Evolutionary conservation across 2,888 invertebrate species (phyloP).

Genomic region (Cataglyphis altisquamis): DNA sequence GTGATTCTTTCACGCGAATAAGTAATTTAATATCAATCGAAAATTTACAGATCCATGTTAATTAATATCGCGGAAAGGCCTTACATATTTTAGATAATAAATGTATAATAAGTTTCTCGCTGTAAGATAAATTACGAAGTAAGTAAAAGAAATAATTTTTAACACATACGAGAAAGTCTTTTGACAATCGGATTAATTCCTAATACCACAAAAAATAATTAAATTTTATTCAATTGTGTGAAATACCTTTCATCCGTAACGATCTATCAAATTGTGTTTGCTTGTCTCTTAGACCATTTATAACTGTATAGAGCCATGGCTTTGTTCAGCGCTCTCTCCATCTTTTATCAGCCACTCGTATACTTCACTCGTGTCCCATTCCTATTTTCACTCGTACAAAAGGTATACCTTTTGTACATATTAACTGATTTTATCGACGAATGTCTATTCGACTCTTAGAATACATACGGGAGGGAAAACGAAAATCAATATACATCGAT

Average conservation of each 20-base stretch:
- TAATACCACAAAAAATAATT: slow-evolving; percentile 8
- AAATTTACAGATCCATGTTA: slow-evolving; percentile 3
- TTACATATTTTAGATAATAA: not conserved
- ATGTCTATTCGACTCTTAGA: not conserved
- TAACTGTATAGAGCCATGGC: slow-evolving; percentile 7
- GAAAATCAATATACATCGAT: slow-evolving; percentile 43
- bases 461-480: slow-evolving; percentile 13
- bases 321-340: not conserved
- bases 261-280: slow-evolving; percentile 24
- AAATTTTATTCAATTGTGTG: slow-evolving; percentile 28
- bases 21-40: not conserved
- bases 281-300: slow-evolving; percentile 18
- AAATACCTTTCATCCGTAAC: slow-evolving; percentile 26
- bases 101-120: not conserved
- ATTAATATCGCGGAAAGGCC: not conserved
- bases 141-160: not conserved
- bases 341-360: slow-evolving; percentile 16
- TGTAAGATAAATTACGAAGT: not conserved
- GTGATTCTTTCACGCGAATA: not conserved
- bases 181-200: not conserved
- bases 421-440: slow-evolving; percentile 31
- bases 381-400: not conserved
- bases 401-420: not conserved
- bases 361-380: not conserved
- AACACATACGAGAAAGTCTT: not conserved